Evolutionary conservation across 1,140 invertebrate species (phyloP).

Genomic region (Chrysoperla carnea): DNA sequence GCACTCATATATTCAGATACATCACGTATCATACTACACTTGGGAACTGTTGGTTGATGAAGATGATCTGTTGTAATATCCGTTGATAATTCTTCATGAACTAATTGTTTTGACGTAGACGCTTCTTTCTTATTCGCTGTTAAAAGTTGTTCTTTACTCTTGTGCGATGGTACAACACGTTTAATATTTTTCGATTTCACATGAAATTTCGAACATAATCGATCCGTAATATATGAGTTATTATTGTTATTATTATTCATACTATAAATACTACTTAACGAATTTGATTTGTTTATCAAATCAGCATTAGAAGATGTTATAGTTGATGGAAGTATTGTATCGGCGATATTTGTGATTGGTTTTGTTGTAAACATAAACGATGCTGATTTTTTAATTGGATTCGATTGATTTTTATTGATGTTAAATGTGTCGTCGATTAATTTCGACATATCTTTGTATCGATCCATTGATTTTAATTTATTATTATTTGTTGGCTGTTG

Average conservation of each 20-base stretch:
- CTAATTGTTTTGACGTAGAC: not conserved
- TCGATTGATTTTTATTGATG: constrained; percentile 9
- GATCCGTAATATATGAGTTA: constrained; percentile 14
- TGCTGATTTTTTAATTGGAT: constrained; percentile 18
- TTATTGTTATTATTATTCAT: constrained; percentile 7
- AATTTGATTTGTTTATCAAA: constrained; percentile 2
- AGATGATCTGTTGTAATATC: not conserved
- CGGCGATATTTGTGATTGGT: constrained; percentile 12
- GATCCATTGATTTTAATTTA: constrained; percentile 9
- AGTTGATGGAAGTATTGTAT: constrained; percentile 3
- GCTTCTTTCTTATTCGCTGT: constrained; percentile 1
- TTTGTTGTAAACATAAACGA: constrained; percentile 18
- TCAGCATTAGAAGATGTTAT: not conserved
- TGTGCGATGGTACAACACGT: not conserved
- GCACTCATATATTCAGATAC: constrained; percentile 7
- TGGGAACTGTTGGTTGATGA: not conserved
- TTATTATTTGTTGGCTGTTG: too few relatives aligned
- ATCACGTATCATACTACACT: constrained; percentile 9
- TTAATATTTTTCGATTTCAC: constrained; percentile 18
- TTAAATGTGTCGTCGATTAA: constrained; percentile 18
- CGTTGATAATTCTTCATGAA: not conserved
- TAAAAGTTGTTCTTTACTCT: constrained; percentile 7
- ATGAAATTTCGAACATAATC: constrained; percentile 16
- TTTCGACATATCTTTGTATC: constrained; percentile 19
- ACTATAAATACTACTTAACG: constrained; percentile 9